Base-by-base conservation (phyloP, 2,113 vertebrate species). In the Ramphastos sulfuratus region DNA sequence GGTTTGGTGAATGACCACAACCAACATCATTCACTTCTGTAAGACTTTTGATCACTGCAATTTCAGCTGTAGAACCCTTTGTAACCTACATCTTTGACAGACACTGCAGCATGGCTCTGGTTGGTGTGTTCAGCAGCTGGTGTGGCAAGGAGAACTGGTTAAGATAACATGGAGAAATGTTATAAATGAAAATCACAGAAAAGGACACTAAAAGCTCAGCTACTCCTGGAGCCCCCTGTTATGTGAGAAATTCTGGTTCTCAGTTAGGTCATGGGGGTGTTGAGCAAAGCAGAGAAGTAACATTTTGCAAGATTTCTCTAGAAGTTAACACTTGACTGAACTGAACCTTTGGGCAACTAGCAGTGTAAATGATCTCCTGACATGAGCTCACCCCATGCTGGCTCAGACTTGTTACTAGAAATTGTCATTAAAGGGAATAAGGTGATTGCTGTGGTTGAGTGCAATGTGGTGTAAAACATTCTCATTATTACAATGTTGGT, bases 81-180 rank as follows among this genome's bases (percentile, higher is more conserved):
- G 20, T 50, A 9, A 74, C 23, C 19, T 50, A 12, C 35, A 13
- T 4, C 17, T 1, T 1, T 18, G 6, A 35, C 14, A 28, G 54
- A 35, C 15, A 15, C 50, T 3, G 3, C 31, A 56, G 21, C 24
- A 7, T 2, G 10, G 13, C 18, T 78, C 66, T 7, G 5, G 3
- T 10, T 27, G 23, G 12, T 37, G 7, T 1, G 0, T 4, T 54
- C 33, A 20, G 33, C 1, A 0, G 8, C 19, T 9, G 16, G 2
- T 33, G 15, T 9, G 8, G 9, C 0, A 0, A 58, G 21, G 19
- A 48, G 25, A 82, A 46, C 59, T 30, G 20, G 50, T 7, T 52
- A 73, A 89, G 23, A 19, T 75, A 76, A 3, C 3, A 89, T 14
- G 63, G 30, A 64, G 80, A 77, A 42, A 8, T n/a, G 46, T 4